phyloP scores from a whole-genome alignment of 2,888 invertebrate species.

The Ophion ventricosus region DNA sequence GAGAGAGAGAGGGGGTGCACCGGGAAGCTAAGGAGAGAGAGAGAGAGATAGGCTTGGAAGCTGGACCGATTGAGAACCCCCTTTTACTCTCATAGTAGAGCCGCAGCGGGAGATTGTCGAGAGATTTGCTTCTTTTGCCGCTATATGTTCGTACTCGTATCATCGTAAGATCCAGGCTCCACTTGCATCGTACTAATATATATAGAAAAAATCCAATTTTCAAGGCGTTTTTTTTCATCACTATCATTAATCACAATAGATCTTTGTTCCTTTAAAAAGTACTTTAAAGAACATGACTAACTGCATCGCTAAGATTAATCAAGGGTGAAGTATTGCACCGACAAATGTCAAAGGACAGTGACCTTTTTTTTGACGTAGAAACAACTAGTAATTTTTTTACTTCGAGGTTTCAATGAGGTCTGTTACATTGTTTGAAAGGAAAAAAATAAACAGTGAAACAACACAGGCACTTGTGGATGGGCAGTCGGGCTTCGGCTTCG shows the following conservation, averaged over 20 bases:
- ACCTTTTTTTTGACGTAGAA: not conserved
- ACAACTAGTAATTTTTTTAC: not conserved
- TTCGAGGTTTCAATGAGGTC: not conserved
- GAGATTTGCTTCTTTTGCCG: constrained; percentile 45
- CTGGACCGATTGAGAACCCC: constrained; percentile 19
- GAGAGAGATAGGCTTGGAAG: constrained; percentile 21
- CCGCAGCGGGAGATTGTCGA: constrained; percentile 66
- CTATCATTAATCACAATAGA: constrained; percentile 27
- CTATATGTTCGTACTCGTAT: constrained; percentile 11
- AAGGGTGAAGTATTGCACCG: not conserved
- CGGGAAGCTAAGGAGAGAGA: constrained; percentile 29
- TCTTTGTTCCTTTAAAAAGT: not conserved
- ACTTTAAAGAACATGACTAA: constrained; percentile 16
- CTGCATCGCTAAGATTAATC: not conserved
- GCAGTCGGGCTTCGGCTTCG: too few species aligned
- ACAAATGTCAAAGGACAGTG: not conserved
- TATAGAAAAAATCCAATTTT: constrained; percentile 31
- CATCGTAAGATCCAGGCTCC: constrained; percentile 26
- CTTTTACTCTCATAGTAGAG: constrained; percentile 51
- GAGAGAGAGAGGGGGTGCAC: constrained; percentile 3
- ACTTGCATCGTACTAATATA: constrained; percentile 5
- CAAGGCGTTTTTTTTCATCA: constrained; percentile 2
- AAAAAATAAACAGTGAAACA: not conserved
- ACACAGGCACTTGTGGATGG: too few species aligned
- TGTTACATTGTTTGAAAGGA: not conserved